phyloP scores from a whole-genome alignment of 2,113 vertebrate species.

The Acrocephalus arundinaceus region DNA sequence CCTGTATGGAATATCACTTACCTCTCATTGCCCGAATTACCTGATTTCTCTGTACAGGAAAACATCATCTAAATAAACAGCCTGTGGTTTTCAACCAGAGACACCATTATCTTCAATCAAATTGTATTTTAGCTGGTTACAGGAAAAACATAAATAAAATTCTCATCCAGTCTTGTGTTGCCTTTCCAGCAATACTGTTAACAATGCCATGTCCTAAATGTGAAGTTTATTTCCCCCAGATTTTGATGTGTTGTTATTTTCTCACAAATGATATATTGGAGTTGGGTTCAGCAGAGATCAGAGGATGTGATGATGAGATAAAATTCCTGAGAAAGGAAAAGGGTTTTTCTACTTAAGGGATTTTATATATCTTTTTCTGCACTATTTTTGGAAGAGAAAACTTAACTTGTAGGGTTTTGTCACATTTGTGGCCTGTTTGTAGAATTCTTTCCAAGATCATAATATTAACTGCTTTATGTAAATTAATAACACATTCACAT shows the following conservation, averaged over 20 bases:
- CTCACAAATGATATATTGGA: accelerated
- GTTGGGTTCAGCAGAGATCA: neutral
- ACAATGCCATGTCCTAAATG: accelerated
- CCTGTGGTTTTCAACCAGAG: neutral
- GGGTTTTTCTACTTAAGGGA: neutral
- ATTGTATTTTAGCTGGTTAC: neutral
- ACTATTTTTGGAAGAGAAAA: neutral
- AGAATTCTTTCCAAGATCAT: neutral
- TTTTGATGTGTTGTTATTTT: neutral
- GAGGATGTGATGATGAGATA: neutral
- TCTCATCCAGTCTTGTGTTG: accelerated
- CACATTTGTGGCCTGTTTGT: neutral
- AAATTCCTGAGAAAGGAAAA: neutral
- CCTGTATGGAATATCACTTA: neutral
- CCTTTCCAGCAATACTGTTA: neutral
- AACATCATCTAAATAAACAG: neutral
- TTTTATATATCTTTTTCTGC: neutral
- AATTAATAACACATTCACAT: neutral
- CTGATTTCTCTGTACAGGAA: neutral
- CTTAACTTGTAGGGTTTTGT: neutral
- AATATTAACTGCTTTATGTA: neutral
- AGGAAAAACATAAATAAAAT: neutral
- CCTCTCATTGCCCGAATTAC: neutral
- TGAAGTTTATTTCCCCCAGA: neutral
- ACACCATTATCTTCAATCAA: neutral